Base-by-base conservation (phyloP, 2,888 invertebrate genomes). In the Keiferia lycopersicella region DNA sequence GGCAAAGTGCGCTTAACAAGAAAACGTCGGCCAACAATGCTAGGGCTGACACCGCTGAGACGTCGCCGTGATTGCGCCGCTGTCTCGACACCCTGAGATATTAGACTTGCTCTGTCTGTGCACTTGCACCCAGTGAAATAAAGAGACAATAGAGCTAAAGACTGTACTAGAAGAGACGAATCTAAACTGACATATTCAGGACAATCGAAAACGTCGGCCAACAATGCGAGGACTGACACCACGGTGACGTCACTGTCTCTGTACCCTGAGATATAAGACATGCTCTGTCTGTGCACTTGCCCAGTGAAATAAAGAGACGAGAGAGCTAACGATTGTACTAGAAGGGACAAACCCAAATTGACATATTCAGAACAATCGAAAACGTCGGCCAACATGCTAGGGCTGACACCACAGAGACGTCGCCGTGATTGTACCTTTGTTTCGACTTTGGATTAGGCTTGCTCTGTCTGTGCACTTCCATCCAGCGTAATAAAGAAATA, bases 221-320 rank as follows among this genome's bases (percentile, higher is more conserved):
- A 84, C 83, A 83, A 82, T 83, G 83, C 83, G 80, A 81, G 80
- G 78, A 68, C 72, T 79, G 86, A 84, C 84, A 81, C 73, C 75
- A 79, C 73, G 79, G 81, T 82, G 83, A 84, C 78, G 74, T 72
- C 66, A 73, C 84, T 80, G 83, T 82, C 84, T 77, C 79, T 83
- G 79, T 83, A 79, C 80, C 74, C 81, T 87, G 90, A 89, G 87
- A 90, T 91, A 91, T 91, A 89, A 87, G 81, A 86, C 84, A 84
- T 80, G 83, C 79, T 73, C 77, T 78, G 81, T 80, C 81, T 76
- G 73, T 70, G 75, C 73, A 73, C 71, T 73, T 68, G 72, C 68
- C 70, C 75, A 67, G 66, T 67, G 74, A 76, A 67, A 71, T 77
- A 80, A 65, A 72, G 64, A 62, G 65, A 74, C 75, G 69, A 77